Evolutionary conservation across 2,797 vertebrate species (phyloP), one percentile per base, ranked within the genome.

Genomic region (Spinus olivaceus): DNA sequence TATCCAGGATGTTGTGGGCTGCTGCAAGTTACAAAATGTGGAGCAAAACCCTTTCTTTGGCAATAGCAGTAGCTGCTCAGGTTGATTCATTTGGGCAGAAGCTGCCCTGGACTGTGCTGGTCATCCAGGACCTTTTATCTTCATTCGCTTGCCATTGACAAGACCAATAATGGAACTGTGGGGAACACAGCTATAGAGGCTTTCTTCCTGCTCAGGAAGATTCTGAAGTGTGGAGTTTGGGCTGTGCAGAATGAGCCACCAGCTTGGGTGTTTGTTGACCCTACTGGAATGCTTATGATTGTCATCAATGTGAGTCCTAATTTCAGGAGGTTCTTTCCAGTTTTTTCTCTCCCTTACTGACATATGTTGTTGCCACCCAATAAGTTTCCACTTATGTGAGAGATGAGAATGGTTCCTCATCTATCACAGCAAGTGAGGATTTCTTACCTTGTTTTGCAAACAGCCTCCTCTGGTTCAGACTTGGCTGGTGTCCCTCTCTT

Each of bases 281-380:
- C 44, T 44, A 2, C n/a, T 74, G 57, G 61, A 61, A 44, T 47
- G 57, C 76, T 91, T 69, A 50, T 8, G 18, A 42, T 17, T 78
- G 33, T 76, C 86, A 74, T 57, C 79, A 74, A 8, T 1, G 2
- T 51, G 72, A 69, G 82, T 86, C 82, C 88, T 70, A 54, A 83
- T 94, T 88, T 64, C 83, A 90, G 50, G 88, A 72, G 24, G 20
- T 81, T 95, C 84, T 94, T 90, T 53, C 65, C 77, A 85, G 8
- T 77, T 64, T 81, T 90, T 96, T 63, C 66, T 73, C 50, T 94
- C 79, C 42, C 86, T 91, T 79, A 78, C n/a, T 92, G 70, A 87
- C 82, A 44, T 71, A 65, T 3, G 3, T 81, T 77, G 84, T 70
- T 96, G 88, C 92, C 87, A 96, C 56, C 56, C 57, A 84, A 2